Evolutionary conservation across 1,140 invertebrate species (phyloP).

Genomic region (Hyles euphorbiae): DNA sequence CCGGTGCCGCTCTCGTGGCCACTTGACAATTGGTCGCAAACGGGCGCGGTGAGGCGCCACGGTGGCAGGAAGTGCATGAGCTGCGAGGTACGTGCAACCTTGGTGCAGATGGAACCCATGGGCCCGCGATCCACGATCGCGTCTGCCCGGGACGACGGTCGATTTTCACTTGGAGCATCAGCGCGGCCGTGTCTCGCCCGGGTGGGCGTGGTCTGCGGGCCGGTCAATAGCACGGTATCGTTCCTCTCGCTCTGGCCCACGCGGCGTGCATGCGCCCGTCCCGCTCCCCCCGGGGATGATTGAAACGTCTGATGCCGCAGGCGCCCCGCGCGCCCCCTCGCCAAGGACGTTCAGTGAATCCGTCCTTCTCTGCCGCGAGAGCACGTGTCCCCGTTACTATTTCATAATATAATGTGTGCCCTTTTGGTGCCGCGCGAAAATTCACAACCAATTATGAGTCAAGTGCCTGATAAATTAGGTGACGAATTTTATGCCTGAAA

Average conservation of each 20-base stretch:
- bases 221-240: conserved; percentile 70
- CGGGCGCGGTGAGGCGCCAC: not conserved
- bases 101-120: conserved; percentile 45
- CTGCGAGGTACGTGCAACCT: conserved; percentile 46
- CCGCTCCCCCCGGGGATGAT: conserved; percentile 64
- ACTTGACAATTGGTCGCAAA: conserved; percentile 8
- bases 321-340: conserved; percentile 65
- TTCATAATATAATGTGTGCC: conserved; percentile 72
- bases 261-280: conserved; percentile 31
- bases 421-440: conserved; percentile 64
- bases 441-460: conserved; percentile 70
- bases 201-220: conserved; percentile 69
- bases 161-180: conserved; percentile 72
- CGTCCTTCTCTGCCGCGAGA: conserved; percentile 72
- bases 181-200: conserved; percentile 60
- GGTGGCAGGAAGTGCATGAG: conserved; percentile 50
- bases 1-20: conserved; percentile 3
- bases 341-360: conserved; percentile 75
- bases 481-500: conserved; percentile 64
- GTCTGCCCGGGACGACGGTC: conserved; percentile 69
- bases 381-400: conserved; percentile 72
- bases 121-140: conserved; percentile 28
- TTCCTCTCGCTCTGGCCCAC: conserved; percentile 44
- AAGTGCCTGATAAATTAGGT: conserved; percentile 68
- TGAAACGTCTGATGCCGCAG: conserved; percentile 74